Conservation (phyloP, 2,888 invertebrate genomes). For the Pomacea canaliculata region DNA sequence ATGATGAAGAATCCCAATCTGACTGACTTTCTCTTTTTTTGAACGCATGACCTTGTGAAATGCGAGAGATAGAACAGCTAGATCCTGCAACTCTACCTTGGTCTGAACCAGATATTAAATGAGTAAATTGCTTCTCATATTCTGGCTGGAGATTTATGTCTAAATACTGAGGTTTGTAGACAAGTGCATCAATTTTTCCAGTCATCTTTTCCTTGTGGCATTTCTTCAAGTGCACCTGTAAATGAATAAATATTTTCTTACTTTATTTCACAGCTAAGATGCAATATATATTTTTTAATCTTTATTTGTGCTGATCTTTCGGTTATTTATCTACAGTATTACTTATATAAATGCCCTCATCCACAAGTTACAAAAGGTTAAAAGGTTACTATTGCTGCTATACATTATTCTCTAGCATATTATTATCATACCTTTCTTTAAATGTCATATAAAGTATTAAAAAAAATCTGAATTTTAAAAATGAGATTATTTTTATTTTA, state of each 20-base stretch:
- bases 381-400: too few relatives aligned
- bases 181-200: not conserved
- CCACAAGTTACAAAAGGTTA: too few relatives aligned
- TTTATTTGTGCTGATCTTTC: too few relatives aligned
- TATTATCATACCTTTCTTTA: too few relatives aligned
- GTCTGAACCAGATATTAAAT: too few relatives aligned
- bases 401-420: too few relatives aligned
- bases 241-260: not conserved
- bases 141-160: constrained; percentile 15
- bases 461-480: not conserved
- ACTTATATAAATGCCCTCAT: too few relatives aligned
- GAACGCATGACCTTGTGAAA: not conserved
- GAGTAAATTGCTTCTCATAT: not conserved
- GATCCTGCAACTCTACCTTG: not conserved
- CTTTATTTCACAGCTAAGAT: too few relatives aligned
- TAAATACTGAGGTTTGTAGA: constrained; percentile 14
- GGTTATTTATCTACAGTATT: too few relatives aligned
- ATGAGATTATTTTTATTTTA: constrained; percentile 28
- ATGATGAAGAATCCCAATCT: too few relatives aligned
- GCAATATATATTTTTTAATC: too few relatives aligned
- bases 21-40: not conserved
- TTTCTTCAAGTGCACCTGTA: constrained; percentile 19
- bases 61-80: not conserved
- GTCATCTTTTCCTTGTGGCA: constrained; percentile 24
- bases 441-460: too few relatives aligned